phyloP scores from a whole-genome alignment of 2,797 vertebrate species.

The Hyperoplus lanceolatus region DNA sequence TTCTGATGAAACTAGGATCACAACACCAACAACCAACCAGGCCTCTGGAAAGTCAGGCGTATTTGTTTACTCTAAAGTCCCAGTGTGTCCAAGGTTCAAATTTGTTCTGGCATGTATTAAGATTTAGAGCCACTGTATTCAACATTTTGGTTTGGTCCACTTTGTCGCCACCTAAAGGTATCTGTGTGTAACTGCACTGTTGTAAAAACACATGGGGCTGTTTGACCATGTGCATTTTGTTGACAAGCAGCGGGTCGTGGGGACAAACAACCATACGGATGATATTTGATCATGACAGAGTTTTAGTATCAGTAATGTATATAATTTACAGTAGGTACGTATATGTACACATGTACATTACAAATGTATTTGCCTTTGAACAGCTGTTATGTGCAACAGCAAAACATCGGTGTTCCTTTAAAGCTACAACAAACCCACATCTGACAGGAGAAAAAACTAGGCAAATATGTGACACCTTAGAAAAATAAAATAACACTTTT shows the following conservation, averaged over 20 bases:
- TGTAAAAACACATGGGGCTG: too few relatives aligned
- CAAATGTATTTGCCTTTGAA: neutral
- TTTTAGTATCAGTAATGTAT: too few relatives aligned
- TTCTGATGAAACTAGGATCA: neutral
- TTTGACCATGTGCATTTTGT: neutral
- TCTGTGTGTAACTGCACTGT: too few relatives aligned
- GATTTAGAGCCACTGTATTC: too few relatives aligned
- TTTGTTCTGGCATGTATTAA: too few relatives aligned
- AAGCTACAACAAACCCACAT: neutral
- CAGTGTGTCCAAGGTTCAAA: neutral
- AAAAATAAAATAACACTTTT: neutral
- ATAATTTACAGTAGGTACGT: too few relatives aligned
- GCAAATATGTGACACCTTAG: neutral
- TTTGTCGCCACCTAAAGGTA: too few relatives aligned
- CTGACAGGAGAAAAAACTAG: neutral
- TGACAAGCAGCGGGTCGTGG: too few relatives aligned
- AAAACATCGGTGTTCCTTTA: neutral
- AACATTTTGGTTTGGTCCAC: too few relatives aligned
- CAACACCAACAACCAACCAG: neutral
- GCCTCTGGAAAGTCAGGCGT: neutral
- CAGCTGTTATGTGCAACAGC: neutral
- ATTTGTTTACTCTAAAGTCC: slow-evolving; percentile 1
- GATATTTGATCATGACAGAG: neutral
- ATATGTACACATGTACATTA: neutral
- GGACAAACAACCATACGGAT: too few relatives aligned